A percentile compares a stretch with the other conserved stretches of the same genome.
These are phyloP conservation scores for Hirtodrosophila confusa DNA, from an alignment of 2,888 invertebrate genomes.

Conservation along the genomic window DNA sequence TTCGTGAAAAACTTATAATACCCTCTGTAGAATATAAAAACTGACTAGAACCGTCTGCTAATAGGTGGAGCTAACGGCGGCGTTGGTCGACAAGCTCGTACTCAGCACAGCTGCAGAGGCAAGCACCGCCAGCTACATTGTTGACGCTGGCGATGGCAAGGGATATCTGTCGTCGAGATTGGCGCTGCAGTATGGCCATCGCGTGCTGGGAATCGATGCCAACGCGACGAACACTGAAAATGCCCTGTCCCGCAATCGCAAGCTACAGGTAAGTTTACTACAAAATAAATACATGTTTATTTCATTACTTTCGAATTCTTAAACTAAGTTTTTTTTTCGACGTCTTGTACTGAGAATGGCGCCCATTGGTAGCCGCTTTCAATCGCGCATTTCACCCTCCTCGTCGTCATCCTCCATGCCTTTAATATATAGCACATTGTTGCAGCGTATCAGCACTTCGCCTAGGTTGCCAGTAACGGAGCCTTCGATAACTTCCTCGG, in stretches of 20 bases:
- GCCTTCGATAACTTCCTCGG: conserved; percentile 98
- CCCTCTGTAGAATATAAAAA: no score
- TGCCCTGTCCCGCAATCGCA: conserved; percentile 85
- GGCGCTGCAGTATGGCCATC: conserved; percentile 88
- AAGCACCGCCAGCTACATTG: conserved; percentile 84
- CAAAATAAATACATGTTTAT: conserved; percentile 60
- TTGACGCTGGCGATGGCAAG: conserved; percentile 96
- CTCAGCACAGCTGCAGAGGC: conserved; percentile 2
- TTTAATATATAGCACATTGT: conserved; percentile 97
- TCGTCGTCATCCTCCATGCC: conserved; percentile 98
- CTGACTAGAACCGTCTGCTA: background rate
- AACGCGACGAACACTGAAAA: conserved; percentile 88
- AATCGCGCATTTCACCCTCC: conserved; percentile 94
- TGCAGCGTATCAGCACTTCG: conserved; percentile 98
- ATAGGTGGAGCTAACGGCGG: conserved; percentile 88
- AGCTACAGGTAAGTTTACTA: conserved; percentile 77
- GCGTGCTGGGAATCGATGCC: conserved; percentile 93
- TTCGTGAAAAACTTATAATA: no score
- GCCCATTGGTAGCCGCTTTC: conserved; percentile 22
- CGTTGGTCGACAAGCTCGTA: conserved; percentile 86
- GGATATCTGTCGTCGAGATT: conserved; percentile 92
- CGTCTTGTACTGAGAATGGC: conserved; percentile 35
- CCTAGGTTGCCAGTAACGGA: conserved; percentile 94
- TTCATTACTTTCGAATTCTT: conserved; percentile 40
- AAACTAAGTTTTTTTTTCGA: conserved; percentile 24